Percentiles rank a stretch among this genome's conserved stretches.
Evolutionary conservation across 1,140 invertebrate species (phyloP).

Genomic region (Musca domestica): DNA sequence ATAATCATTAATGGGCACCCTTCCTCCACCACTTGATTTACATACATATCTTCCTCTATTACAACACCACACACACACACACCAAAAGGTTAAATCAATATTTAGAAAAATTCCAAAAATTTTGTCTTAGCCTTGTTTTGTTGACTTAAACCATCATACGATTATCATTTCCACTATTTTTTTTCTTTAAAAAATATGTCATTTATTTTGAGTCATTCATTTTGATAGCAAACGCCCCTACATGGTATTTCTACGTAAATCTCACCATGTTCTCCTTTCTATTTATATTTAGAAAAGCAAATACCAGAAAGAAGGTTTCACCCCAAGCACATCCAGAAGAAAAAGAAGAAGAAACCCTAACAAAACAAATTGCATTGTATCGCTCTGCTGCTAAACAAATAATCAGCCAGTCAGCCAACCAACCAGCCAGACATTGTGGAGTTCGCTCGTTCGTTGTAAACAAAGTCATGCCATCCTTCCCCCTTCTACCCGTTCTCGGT

Average conservation of each 20-base stretch:
- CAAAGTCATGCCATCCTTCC: background rate
- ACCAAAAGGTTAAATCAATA: slow-evolving; percentile 4
- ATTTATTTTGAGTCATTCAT: background rate
- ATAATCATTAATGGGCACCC: background rate
- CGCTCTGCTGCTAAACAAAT: background rate
- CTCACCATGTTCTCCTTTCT: too few species aligned
- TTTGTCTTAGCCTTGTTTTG: background rate
- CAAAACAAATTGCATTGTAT: slow-evolving; percentile 11
- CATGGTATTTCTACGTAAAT: background rate
- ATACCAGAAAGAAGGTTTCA: background rate
- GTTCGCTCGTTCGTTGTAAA: background rate
- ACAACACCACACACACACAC: background rate
- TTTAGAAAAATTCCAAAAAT: slow-evolving; percentile 8
- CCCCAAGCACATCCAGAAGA: background rate
- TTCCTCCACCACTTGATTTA: background rate
- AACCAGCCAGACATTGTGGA: background rate
- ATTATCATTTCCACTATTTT: too few species aligned
- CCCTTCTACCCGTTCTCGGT: background rate
- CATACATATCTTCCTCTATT: background rate
- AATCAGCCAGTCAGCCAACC: background rate
- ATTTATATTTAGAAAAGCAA: slow-evolving; percentile 4
- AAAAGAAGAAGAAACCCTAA: background rate
- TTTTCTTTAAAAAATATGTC: background rate
- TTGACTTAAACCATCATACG: background rate
- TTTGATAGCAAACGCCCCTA: background rate